Evolutionary conservation across 1,140 invertebrate species (phyloP).

Genomic region (Spodoptera litura): DNA sequence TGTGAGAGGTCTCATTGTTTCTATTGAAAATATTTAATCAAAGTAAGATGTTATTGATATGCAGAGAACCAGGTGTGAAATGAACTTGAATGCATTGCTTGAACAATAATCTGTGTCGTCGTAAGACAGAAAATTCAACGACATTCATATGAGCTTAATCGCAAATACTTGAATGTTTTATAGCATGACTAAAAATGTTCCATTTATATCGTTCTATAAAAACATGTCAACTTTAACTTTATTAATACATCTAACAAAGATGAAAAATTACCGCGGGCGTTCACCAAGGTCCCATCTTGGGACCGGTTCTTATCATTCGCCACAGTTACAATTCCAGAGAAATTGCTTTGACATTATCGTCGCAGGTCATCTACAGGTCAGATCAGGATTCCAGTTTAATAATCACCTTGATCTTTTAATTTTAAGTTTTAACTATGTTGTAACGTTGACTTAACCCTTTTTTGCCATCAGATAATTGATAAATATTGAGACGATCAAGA

Average conservation of each 20-base stretch:
- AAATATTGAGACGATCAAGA: conserved; percentile 2
- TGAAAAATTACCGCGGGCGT: conserved; percentile 18
- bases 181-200: too few species aligned
- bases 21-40: conserved; percentile 10
- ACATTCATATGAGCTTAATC: not conserved
- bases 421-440: conserved; percentile 2
- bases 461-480: conserved; percentile 1
- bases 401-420: conserved; percentile 43
- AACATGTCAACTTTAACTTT: too few species aligned
- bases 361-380: conserved; percentile 51
- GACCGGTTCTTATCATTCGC: conserved; percentile 45
- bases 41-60: conserved; percentile 1
- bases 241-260: conserved; percentile 3
- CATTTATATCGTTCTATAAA: too few species aligned
- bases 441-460: conserved; percentile 7
- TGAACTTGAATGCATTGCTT: not conserved
- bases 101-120: not conserved
- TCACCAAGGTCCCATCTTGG: conserved; percentile 40
- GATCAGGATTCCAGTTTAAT: conserved; percentile 47
- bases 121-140: not conserved
- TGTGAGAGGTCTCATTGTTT: not conserved
- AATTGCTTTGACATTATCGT: conserved; percentile 55
- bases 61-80: not conserved
- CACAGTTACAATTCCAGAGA: conserved; percentile 46
- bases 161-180: too few species aligned